Base-by-base conservation (phyloP, 2,113 vertebrate genomes). In the Rhegmatorhina hoffmannsi region DNA sequence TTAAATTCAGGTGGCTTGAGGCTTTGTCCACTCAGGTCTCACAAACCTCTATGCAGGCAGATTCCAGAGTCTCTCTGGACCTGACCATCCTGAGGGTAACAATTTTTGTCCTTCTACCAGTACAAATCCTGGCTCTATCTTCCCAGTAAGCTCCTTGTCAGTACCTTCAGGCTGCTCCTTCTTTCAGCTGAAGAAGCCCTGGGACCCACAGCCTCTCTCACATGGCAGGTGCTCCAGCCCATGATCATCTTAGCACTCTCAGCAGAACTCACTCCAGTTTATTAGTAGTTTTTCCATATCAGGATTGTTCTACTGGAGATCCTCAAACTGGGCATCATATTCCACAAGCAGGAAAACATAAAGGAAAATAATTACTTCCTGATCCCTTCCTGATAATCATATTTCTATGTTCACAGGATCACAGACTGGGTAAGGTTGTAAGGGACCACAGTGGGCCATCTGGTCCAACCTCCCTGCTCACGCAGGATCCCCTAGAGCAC, bases 321-420 rank as follows among this genome's bases (percentile, higher is more conserved):
- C 4, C 9, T 7, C 52, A 84, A 67, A 70, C 15, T 4, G 10
- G 13, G 10, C 47, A 58, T 70, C 0, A 0, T 46, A 38, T 82
- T 81, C 49, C 53, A 79, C 0, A 0, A 19, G 18, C 29, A 59
- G 28, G 52, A 23, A 88, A 73, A 50, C 0, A 0, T 17, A 43
- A 76, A 75, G 13, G 26, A 40, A 80, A 68, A 31, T 7, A 74
- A 60, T 55, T 13, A 34, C 46, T 72, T 80, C 20, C 8, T n/a
- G 28, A 7, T 40, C 20, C 49, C 4, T 1, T 75, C 19, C 47
- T 4, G 2, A 9, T n/a, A n/a, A 46, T 26, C 2, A 17, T 0
- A 20, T 69, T 40, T 47, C 26, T 25, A 13, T 47, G 16, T 26
- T 90, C 34, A 38, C 34, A 38, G 23, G 5, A 62, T 46, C 74